phyloP scores from a whole-genome alignment of 2,113 vertebrate genomes.

The Campylomormyrus tamandua region DNA sequence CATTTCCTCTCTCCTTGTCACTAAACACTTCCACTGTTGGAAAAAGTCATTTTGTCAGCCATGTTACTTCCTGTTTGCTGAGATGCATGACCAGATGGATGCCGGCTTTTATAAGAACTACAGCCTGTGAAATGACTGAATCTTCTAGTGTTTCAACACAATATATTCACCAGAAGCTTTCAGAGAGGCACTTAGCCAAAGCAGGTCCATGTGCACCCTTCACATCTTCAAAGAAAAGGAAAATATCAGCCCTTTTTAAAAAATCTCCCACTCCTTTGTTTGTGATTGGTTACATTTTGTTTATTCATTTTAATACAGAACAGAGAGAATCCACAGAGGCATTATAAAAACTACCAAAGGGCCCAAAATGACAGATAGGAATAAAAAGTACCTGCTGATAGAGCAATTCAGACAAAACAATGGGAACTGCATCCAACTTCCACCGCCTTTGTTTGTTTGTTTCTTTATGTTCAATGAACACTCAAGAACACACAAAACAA shows the following conservation, averaged over 20 bases:
- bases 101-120: neutral
- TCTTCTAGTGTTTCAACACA: neutral
- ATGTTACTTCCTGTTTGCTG: slow-evolving; percentile 20
- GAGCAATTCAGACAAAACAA: neutral
- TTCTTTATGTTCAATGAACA: neutral
- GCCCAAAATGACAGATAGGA: neutral
- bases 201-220: neutral
- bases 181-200: neutral
- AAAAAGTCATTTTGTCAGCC: neutral
- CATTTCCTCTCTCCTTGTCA: neutral
- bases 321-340: neutral
- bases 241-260: neutral
- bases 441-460: neutral
- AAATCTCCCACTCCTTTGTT: neutral
- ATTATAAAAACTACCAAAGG: neutral
- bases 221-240: neutral
- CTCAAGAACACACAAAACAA: neutral
- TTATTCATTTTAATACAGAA: neutral
- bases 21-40: neutral
- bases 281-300: neutral
- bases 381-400: neutral
- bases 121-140: neutral
- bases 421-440: neutral
- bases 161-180: neutral
- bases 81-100: neutral